These are phyloP conservation scores for Leptinotarsa defecta DNA, from an alignment of 1,140 invertebrate genomes.

Conservation along the genomic window DNA sequence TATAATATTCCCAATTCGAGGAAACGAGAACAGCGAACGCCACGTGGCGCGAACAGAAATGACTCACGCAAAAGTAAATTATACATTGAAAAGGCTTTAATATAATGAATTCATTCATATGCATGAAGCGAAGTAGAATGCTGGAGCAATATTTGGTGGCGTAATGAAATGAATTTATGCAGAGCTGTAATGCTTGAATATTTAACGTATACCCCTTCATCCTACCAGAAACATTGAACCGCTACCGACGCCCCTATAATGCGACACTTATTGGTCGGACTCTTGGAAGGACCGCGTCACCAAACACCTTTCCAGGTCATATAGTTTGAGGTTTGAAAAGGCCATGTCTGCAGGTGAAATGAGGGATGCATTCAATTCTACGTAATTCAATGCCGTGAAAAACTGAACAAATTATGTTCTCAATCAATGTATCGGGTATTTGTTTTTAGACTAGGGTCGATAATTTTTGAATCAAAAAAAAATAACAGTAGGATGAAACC, in stretches of 20 bases:
- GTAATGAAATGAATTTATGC: slow-evolving; percentile 70
- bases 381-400: too few relatives aligned
- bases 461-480: too few relatives aligned
- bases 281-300: neutral
- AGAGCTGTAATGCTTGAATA: slow-evolving; percentile 68
- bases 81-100: slow-evolving; percentile 70
- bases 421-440: too few relatives aligned
- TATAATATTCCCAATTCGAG: slow-evolving; percentile 1
- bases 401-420: too few relatives aligned
- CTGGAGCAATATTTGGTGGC: slow-evolving; percentile 67
- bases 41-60: slow-evolving; percentile 57
- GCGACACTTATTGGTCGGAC: slow-evolving; percentile 14
- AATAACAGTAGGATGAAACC: too few relatives aligned
- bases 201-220: slow-evolving; percentile 60
- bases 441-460: too few relatives aligned
- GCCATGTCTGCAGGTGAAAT: too few relatives aligned
- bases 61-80: slow-evolving; percentile 71
- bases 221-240: slow-evolving; percentile 48
- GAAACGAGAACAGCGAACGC: neutral
- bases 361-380: too few relatives aligned
- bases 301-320: slow-evolving; percentile 2
- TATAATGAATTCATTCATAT: slow-evolving; percentile 72
- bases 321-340: too few relatives aligned
- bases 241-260: slow-evolving; percentile 22
- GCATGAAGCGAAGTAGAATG: slow-evolving; percentile 62